Percentiles rank a stretch among this genome's conserved stretches.
Evolutionary conservation across 35 echinoderm and acorn worm genomes (phyloP).

Genomic region (Ophioderma brevispina): DNA sequence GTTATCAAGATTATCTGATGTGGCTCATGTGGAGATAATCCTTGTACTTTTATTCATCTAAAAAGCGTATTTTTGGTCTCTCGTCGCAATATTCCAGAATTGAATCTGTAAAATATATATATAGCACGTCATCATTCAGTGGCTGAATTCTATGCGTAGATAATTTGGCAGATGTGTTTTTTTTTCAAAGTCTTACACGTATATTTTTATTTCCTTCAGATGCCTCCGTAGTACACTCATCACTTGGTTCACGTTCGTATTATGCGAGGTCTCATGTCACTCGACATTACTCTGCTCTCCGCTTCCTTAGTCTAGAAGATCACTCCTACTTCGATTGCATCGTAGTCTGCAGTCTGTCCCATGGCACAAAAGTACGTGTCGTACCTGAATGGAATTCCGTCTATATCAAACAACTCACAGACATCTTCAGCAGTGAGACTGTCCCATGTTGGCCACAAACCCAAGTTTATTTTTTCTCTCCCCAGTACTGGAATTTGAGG

Average conservation of each 20-base stretch:
- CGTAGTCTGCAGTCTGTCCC: conserved; percentile 77
- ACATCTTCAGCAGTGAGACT: conserved; percentile 80
- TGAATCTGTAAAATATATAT: too few species aligned
- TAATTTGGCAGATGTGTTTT: too few species aligned
- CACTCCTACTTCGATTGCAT: conserved; percentile 94
- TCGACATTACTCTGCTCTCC: conserved; percentile 85
- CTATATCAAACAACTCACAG: conserved; percentile 79
- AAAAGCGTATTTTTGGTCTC: too few species aligned
- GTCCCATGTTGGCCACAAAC: conserved; percentile 83
- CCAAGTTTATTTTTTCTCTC: conserved; percentile 90
- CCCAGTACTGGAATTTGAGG: too few species aligned
- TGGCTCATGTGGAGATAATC: too few species aligned
- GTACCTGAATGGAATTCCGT: conserved; percentile 79
- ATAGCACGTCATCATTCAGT: too few species aligned
- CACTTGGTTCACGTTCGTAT: conserved; percentile 90
- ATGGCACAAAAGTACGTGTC: conserved; percentile 51
- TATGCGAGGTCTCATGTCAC: conserved; percentile 87
- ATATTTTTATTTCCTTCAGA: conserved; percentile 29
- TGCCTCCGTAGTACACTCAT: conserved; percentile 68
- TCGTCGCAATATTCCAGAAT: too few species aligned
- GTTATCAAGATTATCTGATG: not conserved
- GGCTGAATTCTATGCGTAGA: too few species aligned
- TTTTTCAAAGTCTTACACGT: too few species aligned
- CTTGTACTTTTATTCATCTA: too few species aligned
- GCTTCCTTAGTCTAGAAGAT: conserved; percentile 86